Evolutionary conservation across 2,888 invertebrate species (phyloP).

Genomic region (Nomada fabriciana): DNA sequence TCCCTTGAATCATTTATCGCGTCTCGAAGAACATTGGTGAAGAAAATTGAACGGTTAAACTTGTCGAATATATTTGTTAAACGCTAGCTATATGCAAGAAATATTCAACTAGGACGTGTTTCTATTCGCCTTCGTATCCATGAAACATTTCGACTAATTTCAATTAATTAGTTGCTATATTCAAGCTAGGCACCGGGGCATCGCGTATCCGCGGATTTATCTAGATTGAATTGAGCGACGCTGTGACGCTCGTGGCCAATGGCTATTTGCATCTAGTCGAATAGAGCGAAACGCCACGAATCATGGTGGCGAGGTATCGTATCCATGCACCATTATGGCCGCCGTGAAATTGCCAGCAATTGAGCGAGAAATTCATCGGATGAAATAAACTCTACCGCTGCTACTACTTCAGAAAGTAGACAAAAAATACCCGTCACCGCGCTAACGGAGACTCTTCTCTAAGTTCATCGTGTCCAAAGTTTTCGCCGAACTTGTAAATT

Average conservation of each 20-base stretch:
- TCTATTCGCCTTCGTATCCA: neutral
- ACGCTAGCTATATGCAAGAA: conserved; percentile 14
- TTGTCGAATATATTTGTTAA: neutral
- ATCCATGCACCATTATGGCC: conserved; percentile 34
- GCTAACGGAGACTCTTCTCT: neutral
- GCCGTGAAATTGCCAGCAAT: conserved; percentile 49
- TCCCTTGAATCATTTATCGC: neutral
- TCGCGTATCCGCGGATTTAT: conserved; percentile 20
- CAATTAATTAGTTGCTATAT: conserved; percentile 30
- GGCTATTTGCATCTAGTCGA: conserved; percentile 36
- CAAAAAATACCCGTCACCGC: neutral
- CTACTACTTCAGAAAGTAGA: neutral
- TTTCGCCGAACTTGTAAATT: neutral
- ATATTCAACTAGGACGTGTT: neutral
- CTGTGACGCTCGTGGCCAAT: neutral
- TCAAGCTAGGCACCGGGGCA: neutral
- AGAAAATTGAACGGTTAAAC: neutral
- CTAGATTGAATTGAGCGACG: conserved; percentile 33
- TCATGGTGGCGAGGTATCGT: neutral
- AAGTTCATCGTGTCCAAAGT: neutral
- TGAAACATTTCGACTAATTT: conserved; percentile 48
- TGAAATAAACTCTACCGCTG: conserved; percentile 25
- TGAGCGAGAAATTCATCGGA: conserved; percentile 43
- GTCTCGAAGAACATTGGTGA: too few relatives aligned
- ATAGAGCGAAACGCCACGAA: conserved; percentile 18